These are phyloP conservation scores for Addax nasomaculatus DNA, from an alignment of 2,113 vertebrate genomes.

Conservation along the genomic window DNA sequence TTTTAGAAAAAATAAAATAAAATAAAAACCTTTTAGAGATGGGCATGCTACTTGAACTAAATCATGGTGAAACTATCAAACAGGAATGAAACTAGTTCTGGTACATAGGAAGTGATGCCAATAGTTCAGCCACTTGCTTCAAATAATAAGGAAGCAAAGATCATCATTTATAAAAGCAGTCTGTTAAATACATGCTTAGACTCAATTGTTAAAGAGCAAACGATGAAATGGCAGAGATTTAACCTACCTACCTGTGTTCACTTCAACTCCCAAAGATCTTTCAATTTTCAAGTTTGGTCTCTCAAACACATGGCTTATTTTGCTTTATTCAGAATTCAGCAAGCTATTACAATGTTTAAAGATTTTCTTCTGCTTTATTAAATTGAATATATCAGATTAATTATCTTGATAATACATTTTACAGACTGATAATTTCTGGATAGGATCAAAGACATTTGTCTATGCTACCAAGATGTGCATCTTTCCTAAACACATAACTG, in stretches of 20 bases:
- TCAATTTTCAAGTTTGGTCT: neutral
- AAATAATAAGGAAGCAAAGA: neutral
- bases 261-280: neutral
- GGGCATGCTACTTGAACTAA: neutral
- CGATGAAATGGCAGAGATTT: neutral
- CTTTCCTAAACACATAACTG: neutral
- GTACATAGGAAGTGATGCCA: neutral
- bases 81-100: neutral
- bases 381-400: neutral
- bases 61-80: neutral
- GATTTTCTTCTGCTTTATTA: slow-evolving; percentile 4
- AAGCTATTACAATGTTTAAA: neutral
- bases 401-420: slow-evolving; percentile 12
- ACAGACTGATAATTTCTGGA: neutral
- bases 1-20: neutral
- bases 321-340: neutral
- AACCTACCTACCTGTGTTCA: neutral
- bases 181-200: neutral
- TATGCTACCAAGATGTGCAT: neutral
- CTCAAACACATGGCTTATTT: neutral
- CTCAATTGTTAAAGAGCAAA: neutral
- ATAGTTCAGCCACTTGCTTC: neutral
- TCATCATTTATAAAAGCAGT: neutral
- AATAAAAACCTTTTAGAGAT: neutral
- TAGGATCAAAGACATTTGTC: slow-evolving; percentile 28